phyloP scores from a whole-genome alignment of 2,113 vertebrate genomes.

The Alligator sinensis region DNA sequence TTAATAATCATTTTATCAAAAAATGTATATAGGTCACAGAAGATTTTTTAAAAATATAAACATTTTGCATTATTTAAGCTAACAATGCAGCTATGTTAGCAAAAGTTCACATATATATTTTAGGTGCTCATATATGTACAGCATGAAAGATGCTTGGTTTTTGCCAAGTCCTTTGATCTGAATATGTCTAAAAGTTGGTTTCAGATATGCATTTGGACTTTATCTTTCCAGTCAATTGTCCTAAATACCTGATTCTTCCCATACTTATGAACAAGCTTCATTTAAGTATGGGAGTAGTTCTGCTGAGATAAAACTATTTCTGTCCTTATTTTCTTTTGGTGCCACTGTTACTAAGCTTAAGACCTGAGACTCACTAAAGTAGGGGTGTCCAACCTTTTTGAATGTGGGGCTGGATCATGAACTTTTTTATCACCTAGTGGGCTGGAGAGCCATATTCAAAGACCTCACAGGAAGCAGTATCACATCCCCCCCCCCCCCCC shows the following conservation, averaged over 20 bases:
- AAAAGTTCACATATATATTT: not conserved
- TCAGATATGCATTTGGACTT: not conserved
- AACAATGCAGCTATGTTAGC: not conserved
- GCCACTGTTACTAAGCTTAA: not conserved
- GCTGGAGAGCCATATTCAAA: too few relatives aligned
- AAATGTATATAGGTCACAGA: not conserved
- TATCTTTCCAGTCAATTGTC: not conserved
- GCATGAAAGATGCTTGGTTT: not conserved
- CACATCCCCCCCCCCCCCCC: too few relatives aligned
- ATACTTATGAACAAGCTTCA: not conserved
- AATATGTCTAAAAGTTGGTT: not conserved
- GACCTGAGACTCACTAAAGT: not conserved
- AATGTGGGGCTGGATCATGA: too few relatives aligned
- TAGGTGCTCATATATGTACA: not conserved
- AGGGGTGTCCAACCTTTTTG: too few relatives aligned
- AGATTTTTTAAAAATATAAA: constrained; percentile 9
- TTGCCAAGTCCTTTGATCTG: not conserved
- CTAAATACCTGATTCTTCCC: not conserved
- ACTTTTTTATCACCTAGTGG: too few relatives aligned
- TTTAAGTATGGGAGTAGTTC: not conserved
- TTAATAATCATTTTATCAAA: constrained; percentile 7
- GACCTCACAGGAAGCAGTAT: too few relatives aligned
- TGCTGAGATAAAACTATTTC: not conserved
- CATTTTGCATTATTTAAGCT: not conserved
- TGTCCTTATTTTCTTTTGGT: not conserved